phyloP scores from a whole-genome alignment of 2,113 vertebrate genomes.

The Protobothrops mucrosquamatus region DNA sequence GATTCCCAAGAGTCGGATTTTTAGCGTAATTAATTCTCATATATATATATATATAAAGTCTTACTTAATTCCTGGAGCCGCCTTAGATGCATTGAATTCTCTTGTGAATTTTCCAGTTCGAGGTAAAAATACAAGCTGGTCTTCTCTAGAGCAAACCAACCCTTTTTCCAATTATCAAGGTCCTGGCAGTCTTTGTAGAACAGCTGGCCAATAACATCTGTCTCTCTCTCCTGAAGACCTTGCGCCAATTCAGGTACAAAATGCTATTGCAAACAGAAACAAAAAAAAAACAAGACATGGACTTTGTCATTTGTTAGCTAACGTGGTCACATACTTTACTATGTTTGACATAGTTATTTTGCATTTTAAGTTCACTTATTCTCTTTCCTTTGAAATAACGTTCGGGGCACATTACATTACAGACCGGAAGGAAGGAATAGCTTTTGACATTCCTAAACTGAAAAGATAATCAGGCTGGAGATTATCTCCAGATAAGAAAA shows the following conservation, averaged over 20 bases:
- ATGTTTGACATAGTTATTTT: no score
- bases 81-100: slow-evolving; percentile 83
- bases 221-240: slow-evolving; percentile 76
- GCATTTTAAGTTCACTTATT: no score
- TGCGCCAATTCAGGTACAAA: slow-evolving; percentile 81
- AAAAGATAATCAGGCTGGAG: no score
- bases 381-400: no score
- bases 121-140: slow-evolving; percentile 82
- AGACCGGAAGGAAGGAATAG: no score
- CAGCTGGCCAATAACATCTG: slow-evolving; percentile 86
- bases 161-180: slow-evolving; percentile 87
- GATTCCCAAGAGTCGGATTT: no score
- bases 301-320: no score
- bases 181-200: slow-evolving; percentile 91
- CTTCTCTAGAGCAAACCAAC: slow-evolving; percentile 90
- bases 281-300: not conserved
- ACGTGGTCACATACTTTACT: no score
- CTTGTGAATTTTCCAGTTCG: slow-evolving; percentile 69
- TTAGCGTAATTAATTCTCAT: no score
- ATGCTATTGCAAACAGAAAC: slow-evolving; percentile 76
- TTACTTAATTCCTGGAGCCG: slow-evolving; percentile 95
- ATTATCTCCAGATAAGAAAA: no score
- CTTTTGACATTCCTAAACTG: no score
- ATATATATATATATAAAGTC: slow-evolving; percentile 41
- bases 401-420: no score